These are phyloP conservation scores for Coelogynopora nodosa DNA, from an alignment of 2,888 invertebrate genomes.

Conservation along the genomic window DNA sequence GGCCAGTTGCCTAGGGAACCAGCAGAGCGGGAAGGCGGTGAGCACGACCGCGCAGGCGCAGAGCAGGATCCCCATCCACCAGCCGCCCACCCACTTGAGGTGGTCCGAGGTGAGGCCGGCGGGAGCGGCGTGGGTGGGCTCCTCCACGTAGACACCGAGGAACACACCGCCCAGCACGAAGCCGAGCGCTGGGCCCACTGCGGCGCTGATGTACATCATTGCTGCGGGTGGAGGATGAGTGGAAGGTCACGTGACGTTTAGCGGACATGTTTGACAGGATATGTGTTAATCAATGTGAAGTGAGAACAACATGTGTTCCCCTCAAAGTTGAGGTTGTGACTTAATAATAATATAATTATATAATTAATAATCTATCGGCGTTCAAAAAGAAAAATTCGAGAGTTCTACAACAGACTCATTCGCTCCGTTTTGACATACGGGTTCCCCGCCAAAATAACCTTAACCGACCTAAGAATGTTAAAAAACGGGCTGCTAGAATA, in stretches of 20 bases:
- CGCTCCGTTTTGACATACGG: no score
- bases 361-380: no score
- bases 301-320: no score
- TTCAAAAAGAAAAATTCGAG: no score
- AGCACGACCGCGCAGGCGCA: slow-evolving; percentile 42
- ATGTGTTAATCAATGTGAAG: no score
- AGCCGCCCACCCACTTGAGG: slow-evolving; percentile 49
- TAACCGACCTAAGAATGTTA: no score
- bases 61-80: slow-evolving; percentile 49
- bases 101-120: slow-evolving; percentile 3
- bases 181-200: slow-evolving; percentile 49
- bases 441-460: no score
- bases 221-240: slow-evolving; percentile 46
- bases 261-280: slow-evolving; percentile 48
- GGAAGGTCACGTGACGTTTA: slow-evolving; percentile 47
- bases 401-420: no score
- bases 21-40: slow-evolving; percentile 35
- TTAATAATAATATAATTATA: no score
- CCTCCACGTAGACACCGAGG: slow-evolving; percentile 48
- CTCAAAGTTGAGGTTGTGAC: no score
- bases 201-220: slow-evolving; percentile 46
- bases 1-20: not conserved
- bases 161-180: slow-evolving; percentile 48
- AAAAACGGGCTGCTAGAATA: no score
- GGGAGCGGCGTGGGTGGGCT: not conserved